Evolutionary conservation across 2,888 invertebrate genomes (phyloP).

Genomic region (Galerucella pusilla): DNA sequence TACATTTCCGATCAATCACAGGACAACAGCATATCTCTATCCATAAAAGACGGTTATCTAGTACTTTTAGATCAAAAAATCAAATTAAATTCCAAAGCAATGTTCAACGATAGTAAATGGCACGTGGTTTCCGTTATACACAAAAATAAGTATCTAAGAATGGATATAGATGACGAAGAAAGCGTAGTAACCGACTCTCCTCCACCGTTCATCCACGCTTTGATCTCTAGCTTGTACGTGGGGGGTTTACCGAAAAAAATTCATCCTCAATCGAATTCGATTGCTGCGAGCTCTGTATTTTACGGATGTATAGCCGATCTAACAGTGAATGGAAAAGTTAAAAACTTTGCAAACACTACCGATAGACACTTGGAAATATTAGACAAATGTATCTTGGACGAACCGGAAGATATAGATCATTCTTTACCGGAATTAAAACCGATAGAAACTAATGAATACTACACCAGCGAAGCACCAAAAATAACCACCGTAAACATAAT

Average conservation of each 20-base stretch:
- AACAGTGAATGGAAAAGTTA: constrained; percentile 83
- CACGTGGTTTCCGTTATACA: constrained; percentile 92
- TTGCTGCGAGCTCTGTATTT: constrained; percentile 75
- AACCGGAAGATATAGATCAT: constrained; percentile 50
- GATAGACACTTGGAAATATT: constrained; percentile 71
- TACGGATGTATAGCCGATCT: constrained; percentile 94
- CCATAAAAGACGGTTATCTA: constrained; percentile 70
- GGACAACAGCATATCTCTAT: constrained; percentile 74
- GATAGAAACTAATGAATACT: constrained; percentile 47
- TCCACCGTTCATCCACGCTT: constrained; percentile 70
- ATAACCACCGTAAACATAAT: constrained; percentile 45
- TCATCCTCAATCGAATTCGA: constrained; percentile 67
- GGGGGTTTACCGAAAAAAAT: constrained; percentile 83
- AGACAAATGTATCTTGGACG: constrained; percentile 69
- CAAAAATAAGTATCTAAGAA: constrained; percentile 72
- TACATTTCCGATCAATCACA: constrained; percentile 80
- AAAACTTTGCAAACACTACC: constrained; percentile 80
- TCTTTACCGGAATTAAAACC: constrained; percentile 57
- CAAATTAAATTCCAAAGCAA: constrained; percentile 71
- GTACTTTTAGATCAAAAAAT: constrained; percentile 77
- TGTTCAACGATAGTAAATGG: constrained; percentile 92
- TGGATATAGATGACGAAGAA: constrained; percentile 85
- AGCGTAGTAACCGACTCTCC: constrained; percentile 61
- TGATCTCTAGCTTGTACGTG: constrained; percentile 81
- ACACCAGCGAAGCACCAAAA: constrained; percentile 44